Base-by-base conservation (phyloP, 2,113 vertebrate genomes). In the Struthio camelus region DNA sequence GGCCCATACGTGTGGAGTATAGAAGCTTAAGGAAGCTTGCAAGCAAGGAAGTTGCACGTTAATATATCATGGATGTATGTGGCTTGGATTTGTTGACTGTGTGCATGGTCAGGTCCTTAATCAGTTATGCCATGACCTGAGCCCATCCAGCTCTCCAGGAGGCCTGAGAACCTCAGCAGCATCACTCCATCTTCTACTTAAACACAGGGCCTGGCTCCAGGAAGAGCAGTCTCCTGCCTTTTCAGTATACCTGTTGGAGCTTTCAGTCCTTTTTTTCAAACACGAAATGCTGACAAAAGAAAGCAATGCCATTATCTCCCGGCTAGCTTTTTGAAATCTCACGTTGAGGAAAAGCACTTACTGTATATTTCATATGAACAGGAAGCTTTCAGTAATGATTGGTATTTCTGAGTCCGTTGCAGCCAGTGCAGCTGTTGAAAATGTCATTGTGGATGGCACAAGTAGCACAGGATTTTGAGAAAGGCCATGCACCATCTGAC, bases 321-420 rank as follows among this genome's bases (percentile, higher is more conserved):
- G 48, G 64, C 67, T 85, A 87, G 17, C 71, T 96, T 82, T 65
- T 51, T 79, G 90, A 94, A 85, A 66, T 77, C 40, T 94, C 79
- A 10, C 59, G 58, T 73, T 82, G 76, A 72, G 83, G 83, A 93
- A 94, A 93, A 90, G 85, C 82, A 93, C 50, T 91, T 90, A 53
- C 72, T 44, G 9, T 2, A 3, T 71, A 71, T 92, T 94, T 88
- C 61, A n/a, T 27, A 30, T 7, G 87, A 85, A 46, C 36, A 80
- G 85, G 73, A 94, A 90, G 87, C 90, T 94, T 59, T 86, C 70
- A 22, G 13, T 79, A 90, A 76, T 83, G 51, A 80, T 77, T 78
- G 64, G 13, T 79, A 58, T 89, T 92, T 93, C 80, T 27, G 82
- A 83, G 15, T 15, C 25, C 80, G 4, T 36, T 59, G 65, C 69